Evolutionary conservation across 2,888 invertebrate species (phyloP).

Genomic region (Cenopis cana): DNA sequence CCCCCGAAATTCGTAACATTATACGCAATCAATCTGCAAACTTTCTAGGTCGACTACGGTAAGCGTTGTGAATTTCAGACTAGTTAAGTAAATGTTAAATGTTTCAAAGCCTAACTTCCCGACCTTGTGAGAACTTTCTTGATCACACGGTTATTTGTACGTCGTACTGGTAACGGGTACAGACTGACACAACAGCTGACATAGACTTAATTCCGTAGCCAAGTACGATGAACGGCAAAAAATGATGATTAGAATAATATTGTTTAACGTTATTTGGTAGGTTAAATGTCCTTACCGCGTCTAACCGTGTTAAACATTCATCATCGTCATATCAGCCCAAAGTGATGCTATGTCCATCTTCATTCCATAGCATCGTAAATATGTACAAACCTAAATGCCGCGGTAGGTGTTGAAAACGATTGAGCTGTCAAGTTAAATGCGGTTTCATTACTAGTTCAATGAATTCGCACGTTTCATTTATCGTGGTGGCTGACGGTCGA

Average conservation of each 20-base stretch:
- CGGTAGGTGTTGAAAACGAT: too few species aligned
- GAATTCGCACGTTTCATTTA: background rate
- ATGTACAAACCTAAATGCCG: too few species aligned
- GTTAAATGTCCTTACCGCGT: too few species aligned
- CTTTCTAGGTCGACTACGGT: too few species aligned
- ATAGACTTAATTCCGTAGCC: conserved; percentile 1
- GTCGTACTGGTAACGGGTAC: conserved; percentile 32
- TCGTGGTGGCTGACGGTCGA: background rate
- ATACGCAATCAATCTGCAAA: too few species aligned
- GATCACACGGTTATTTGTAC: conserved; percentile 11
- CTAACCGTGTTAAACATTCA: too few species aligned
- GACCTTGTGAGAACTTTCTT: conserved; percentile 11
- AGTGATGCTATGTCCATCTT: too few species aligned
- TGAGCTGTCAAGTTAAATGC: background rate
- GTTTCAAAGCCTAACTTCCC: conserved; percentile 8
- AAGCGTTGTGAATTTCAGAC: too few species aligned
- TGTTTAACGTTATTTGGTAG: background rate
- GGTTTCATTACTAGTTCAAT: background rate
- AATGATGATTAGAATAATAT: background rate
- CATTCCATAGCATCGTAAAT: too few species aligned
- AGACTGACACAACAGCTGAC: conserved; percentile 13
- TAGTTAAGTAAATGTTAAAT: conserved; percentile 3
- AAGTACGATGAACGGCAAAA: background rate
- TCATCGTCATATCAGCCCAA: too few species aligned
- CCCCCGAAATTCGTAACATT: too few species aligned